Evolutionary conservation across 2,113 vertebrate genomes (phyloP), one percentile per base, ranked within the genome.

Genomic region (Zosterops hypoxanthus): DNA sequence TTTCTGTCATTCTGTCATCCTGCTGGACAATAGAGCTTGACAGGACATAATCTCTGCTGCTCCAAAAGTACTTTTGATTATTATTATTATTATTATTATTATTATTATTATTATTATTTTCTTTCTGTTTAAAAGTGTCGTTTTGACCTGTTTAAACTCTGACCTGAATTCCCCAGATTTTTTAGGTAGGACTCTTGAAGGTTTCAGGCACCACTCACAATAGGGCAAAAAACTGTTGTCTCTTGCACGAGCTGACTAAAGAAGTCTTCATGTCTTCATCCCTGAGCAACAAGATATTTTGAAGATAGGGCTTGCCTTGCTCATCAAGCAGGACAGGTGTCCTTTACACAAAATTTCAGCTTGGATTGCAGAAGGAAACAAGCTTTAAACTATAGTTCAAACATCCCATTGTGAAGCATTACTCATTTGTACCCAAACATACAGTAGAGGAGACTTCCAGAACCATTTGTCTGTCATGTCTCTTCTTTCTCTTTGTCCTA

Each of bases 401-500:
- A 53, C 6, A 49, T 77, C 42, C 25, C 14, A 26, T 22, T 77
- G 33, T n/a, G 25, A 76, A 76, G 11, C 5, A 1, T 53, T 72
- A 49, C 5, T 34, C 8, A 18, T 31, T 68, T 86, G 36, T 13
- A 7, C 23, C 24, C 17, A 42, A 47, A 33, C 33, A 50, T 5
- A 36, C 31, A 64, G 31, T 39, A 70, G 55, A 80, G 47, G 44
- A 86, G 50, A 70, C 9, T n/a, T 92, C 36, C 71, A 77, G 47
- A 86, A 5, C 19, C 33, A n/a, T 0, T 55, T 80, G 39, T 66
- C 14, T 4, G 1, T n/a, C 0, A 0, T 60, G 31, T 23, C 23
- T 77, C n/a, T 55, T 77, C 29, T 61, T 29, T 64, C n/a, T 60
- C 14, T 65, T 8, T 6, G 6, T 33, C 21, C 42, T 22, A 59